Percentiles rank a stretch among this genome's conserved stretches.
These are phyloP conservation scores for Xiphophorus hellerii DNA, from an alignment of 2,113 vertebrate species.

Conservation along the genomic window DNA sequence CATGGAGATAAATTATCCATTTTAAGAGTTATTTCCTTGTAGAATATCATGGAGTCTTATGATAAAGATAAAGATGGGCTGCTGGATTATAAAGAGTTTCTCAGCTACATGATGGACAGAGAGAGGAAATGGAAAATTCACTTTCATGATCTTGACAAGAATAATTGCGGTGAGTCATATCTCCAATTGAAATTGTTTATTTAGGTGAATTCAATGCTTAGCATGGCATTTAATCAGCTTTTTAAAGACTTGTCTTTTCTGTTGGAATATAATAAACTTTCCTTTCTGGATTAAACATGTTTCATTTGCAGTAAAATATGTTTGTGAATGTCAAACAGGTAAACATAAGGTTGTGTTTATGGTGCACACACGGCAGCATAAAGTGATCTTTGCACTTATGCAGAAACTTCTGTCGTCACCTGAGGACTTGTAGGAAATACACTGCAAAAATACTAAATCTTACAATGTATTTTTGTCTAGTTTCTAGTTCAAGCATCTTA, in stretches of 20 bases:
- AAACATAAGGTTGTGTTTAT: slow-evolving; percentile 34
- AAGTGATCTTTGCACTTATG: slow-evolving; percentile 19
- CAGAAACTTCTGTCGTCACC: not conserved
- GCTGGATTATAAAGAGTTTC: slow-evolving; percentile 79
- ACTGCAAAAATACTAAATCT: too few relatives aligned
- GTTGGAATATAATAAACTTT: not conserved
- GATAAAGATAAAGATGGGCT: slow-evolving; percentile 74
- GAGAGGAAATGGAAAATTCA: slow-evolving; percentile 81
- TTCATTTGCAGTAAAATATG: not conserved
- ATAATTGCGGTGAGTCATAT: slow-evolving; percentile 75
- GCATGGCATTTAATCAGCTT: not conserved
- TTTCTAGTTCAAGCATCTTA: too few relatives aligned
- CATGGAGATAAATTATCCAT: not conserved
- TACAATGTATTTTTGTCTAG: too few relatives aligned
- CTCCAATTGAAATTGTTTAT: not conserved
- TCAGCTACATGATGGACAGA: slow-evolving; percentile 78
- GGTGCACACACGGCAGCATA: slow-evolving; percentile 1
- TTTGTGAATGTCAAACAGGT: slow-evolving; percentile 28
- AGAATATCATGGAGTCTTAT: slow-evolving; percentile 73
- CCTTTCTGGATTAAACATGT: not conserved
- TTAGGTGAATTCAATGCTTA: not conserved
- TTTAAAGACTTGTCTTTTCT: not conserved
- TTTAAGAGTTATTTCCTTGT: not conserved
- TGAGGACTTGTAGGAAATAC: not conserved
- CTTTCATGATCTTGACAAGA: slow-evolving; percentile 79